Base-by-base conservation (phyloP, 2,797 vertebrate species). In the Alcedo atthis region DNA sequence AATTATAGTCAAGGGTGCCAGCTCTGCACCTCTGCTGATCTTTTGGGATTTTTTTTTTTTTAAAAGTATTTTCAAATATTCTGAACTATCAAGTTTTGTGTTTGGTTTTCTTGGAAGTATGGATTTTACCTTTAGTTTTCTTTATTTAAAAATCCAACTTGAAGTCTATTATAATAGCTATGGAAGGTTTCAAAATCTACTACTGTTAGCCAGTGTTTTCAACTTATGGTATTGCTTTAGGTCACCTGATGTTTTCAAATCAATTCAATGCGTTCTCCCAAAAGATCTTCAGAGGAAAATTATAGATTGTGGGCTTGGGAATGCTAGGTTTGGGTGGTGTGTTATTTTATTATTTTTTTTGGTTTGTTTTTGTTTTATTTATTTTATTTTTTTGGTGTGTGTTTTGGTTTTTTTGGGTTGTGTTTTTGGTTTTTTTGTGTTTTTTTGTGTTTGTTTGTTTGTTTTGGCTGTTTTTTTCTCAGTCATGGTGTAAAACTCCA, bases 21-120 rank as follows among this genome's bases (percentile, higher is more conserved):
- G 6, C 69, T 79, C 28, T 61, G 45, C 12, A 17, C 26, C 78
- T 62, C 33, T 43, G 33, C 37, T 26, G 19, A 76, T 11, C 7
- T 54, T 85, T 67, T 17, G 13, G 19, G 16, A 8, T 37, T 37
- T 10, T 28, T 11, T 46, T 42, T 46, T 49, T 93, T 46, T 25
- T 0, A 2, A n/a, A 49, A 35, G 4, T 70, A 3, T 68, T 77
- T 80, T 92, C 8, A 4, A 53, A 37, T n/a, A n/a, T n/a, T n/a
- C 15, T 62, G 57, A 71, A 77, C 40, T 35, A 16, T 0, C 0
- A 71, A 42, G 14, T 21, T 63, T 66, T 3, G 35, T 3, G 6
- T 22, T 51, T 78, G 37, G 16, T 70, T 54, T 28, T 83, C 6
- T 43, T 70, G 2, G 1, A 71, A 66, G 22, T 51, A 10, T 5